Evolutionary conservation across 92 coral and sea anemone species (phyloP), one percentile per base, ranked within the genome.

Genomic region (Phenganax subtilis): DNA sequence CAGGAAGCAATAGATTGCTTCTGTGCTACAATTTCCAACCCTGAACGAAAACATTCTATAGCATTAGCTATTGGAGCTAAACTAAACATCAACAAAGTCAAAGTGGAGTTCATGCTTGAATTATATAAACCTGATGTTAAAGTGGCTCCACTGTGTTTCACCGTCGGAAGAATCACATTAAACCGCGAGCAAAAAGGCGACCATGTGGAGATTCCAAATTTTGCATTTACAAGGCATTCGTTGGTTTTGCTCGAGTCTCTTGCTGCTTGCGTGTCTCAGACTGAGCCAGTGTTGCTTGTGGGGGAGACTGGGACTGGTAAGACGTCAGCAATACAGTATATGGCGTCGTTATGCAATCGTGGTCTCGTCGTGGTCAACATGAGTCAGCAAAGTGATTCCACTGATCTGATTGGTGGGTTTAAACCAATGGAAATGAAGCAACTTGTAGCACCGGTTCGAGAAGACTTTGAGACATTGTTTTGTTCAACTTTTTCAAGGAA

Each of bases 291-390:
- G 59, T 85, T 94, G 20, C 88, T 94, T 51, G 98, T 94, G 54
- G 98, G 98, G 1, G 98, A 94, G 80, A 94, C 98, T 59, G 98
- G 98, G 53, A 93, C 98, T 55, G 98, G 98, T 11, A 94, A 94
- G 74, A 94, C 98, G 6, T 90, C 97, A n/a, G 86, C 93, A 16
- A 89, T 94, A 54, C 98, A 94, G 72, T 81, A 90, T 80, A 84
- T 94, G 59, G 92, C 94, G 8, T 82, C 88, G 10, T 88, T 90
- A 79, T 92, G 98, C 85, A 85, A 86, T 14, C 84, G 84, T 58
- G 70, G 82, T 15, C 77, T 94, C 71, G 90, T 80, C 79, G 98
- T 94, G 29, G 85, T 94, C 54, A 94, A 94, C 83, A 94, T 94
- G 98, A 94, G 98, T 56, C 98, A 94, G 68, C 98, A 94, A 76